Base-by-base conservation (phyloP, 2,888 invertebrate genomes). In the Petrophora chlorosata region DNA sequence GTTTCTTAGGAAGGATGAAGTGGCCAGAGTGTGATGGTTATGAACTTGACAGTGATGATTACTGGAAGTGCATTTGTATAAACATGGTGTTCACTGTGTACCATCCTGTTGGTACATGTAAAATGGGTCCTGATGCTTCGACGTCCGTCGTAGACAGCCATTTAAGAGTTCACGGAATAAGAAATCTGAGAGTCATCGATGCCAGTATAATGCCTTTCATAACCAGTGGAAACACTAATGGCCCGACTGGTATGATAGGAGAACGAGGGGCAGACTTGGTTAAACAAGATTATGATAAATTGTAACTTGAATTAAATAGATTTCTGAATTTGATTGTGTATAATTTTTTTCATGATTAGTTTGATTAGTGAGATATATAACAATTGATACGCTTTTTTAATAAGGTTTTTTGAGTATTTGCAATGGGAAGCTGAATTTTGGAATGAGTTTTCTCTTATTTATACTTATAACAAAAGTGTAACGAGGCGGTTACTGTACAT, bases 161-260 rank as follows among this genome's bases (percentile, higher is more conserved):
- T 26, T 75, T 95, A 2, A 91, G 86, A 53, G 93, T 95, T 0
- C 91, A 93, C 47, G 94, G 94, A 0, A 84, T 95, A 0, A 73
- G 85, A 10, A 92, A 92, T 7, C 79, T 95, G 1, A 85, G 95
- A 25, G 94, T 95, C 0, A 92, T 93, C 0, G 95, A 95, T 72
- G 95, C 94, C 0, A 95, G 95, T 41, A 91, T 96, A 29, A 96
- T 96, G 95, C 96, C 96, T 0, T 87, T 76, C 2, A 92, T 95
- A 34, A 91, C 94, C 0, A 95, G 95, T 67, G 95, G 94, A 0
- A 96, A 96, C 71, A 95, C 95, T 0, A 95, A 96, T 70, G 96
- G 93, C 0, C 94, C 95, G 0, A 90, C 92, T 0, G 93, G 95
- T 8, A 96, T 96, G 96, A 95, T 96, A 33, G 96, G 92, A 0